These are phyloP conservation scores for Athalia circularis DNA, from an alignment of 2,888 invertebrate species.

Conservation along the genomic window DNA sequence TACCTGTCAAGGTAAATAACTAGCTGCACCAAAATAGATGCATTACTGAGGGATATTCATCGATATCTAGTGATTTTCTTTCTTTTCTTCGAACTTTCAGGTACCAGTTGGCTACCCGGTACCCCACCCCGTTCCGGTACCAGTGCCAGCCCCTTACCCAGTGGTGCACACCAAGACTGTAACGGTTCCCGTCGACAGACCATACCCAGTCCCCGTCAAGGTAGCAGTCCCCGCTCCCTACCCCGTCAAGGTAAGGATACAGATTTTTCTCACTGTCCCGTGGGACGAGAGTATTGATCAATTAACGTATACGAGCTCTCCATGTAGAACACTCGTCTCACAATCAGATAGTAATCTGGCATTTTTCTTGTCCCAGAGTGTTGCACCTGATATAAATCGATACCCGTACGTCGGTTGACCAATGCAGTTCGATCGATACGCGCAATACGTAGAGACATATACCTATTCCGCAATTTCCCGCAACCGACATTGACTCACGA, in stretches of 20 bases:
- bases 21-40: slow-evolving; percentile 52
- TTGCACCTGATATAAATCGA: no score
- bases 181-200: slow-evolving; percentile 75
- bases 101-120: slow-evolving; percentile 75
- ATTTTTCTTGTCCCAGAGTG: no score
- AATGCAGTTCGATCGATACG: no score
- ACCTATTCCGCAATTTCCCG: background rate
- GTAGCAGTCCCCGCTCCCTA: slow-evolving; percentile 77
- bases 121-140: slow-evolving; percentile 75
- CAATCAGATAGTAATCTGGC: no score
- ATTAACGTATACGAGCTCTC: no score
- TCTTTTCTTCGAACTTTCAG: slow-evolving; percentile 54
- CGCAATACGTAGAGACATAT: no score
- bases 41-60: slow-evolving; percentile 61
- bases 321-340: no score
- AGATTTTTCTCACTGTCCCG: background rate
- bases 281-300: no score
- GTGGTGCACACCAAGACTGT: slow-evolving; percentile 72
- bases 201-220: slow-evolving; percentile 75
- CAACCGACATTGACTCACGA: no score
- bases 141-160: slow-evolving; percentile 75
- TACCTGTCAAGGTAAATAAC: slow-evolving; percentile 69
- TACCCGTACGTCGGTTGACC: no score
- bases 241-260: slow-evolving; percentile 58
- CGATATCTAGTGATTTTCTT: slow-evolving; percentile 40